Base-by-base conservation (phyloP, 2,797 vertebrate species). In the Anguilla anguilla region DNA sequence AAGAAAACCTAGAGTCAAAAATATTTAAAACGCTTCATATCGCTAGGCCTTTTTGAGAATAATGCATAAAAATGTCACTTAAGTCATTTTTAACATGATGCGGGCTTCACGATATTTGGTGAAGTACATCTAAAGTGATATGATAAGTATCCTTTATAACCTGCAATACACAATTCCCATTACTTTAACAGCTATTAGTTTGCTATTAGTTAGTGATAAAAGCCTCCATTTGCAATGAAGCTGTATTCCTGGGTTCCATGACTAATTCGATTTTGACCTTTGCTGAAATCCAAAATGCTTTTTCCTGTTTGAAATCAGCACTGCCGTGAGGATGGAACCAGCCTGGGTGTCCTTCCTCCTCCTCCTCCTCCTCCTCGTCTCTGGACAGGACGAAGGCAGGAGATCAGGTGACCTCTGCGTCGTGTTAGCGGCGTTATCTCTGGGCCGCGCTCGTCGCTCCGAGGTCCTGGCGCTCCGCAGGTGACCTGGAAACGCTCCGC, bases 21-120 rank as follows among this genome's bases (percentile, higher is more conserved):
- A 81, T 79, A 3, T 7, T 94, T 90, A 92, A 94, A 94, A 94
- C 92, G 94, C 90, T 88, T 91, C 10, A 77, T 43, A 72, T 43
- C 43, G 1, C 31, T 17, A 77, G 11, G 22, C 1, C 22, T 22
- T 81, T 46, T 46, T 25, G 43, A 28, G 43, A 25, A 5, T 7
- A 1, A 9, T 43, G 43, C 4, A 81, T 46, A 39, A 17, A 17
- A 51, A 77, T 79, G 35, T 46, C 0, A 15, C 5, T 46, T 46
- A 46, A 22, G 9, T 7, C 6, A 35, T 31, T 72, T 28, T 72
- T 35, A 31, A n/a, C n/a, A 51, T 35, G 35, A 35, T 81, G 0
- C 77, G 81, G 39, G 39, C 19, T 25, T 49, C 22, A 19, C 22
- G 1, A 25, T 25, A 17, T 81, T 81, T 25, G 39, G 1, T 81